phyloP scores from a whole-genome alignment of 2,888 invertebrate genomes.

The Tiliacea citrago region DNA sequence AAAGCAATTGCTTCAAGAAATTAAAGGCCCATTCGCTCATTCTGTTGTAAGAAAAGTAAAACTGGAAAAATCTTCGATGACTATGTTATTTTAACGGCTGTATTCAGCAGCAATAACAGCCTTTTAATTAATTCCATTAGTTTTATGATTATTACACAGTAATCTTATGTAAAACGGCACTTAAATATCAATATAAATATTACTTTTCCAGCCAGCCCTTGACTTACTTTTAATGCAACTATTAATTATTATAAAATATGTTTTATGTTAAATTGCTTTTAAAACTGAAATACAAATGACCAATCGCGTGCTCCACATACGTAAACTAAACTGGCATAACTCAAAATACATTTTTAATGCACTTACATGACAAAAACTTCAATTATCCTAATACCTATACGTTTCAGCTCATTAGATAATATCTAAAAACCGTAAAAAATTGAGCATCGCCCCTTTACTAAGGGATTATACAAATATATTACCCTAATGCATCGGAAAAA shows the following conservation, averaged over 20 bases:
- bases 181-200: slow-evolving; percentile 12
- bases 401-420: slow-evolving; percentile 75
- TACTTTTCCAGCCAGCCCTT: slow-evolving; percentile 26
- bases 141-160: slow-evolving; percentile 28
- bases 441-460: slow-evolving; percentile 67
- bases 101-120: not conserved
- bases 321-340: slow-evolving; percentile 43
- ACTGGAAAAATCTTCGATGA: not conserved
- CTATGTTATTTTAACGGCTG: not conserved
- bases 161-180: slow-evolving; percentile 18
- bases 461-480: slow-evolving; percentile 85
- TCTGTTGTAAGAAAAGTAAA: not conserved
- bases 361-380: slow-evolving; percentile 11
- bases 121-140: slow-evolving; percentile 11
- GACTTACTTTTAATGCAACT: slow-evolving; percentile 26
- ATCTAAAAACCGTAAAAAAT: slow-evolving; percentile 60
- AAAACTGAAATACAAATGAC: not conserved
- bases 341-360: slow-evolving; percentile 23
- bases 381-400: slow-evolving; percentile 65
- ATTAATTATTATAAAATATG: slow-evolving; percentile 8
- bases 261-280: not conserved
- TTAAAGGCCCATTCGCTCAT: not conserved
- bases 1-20: not conserved
- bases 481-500: slow-evolving; percentile 73
- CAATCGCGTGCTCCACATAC: slow-evolving; percentile 30